A percentile compares a stretch with the other conserved stretches of the same genome.
phyloP scores from a whole-genome alignment of 2,797 vertebrate genomes.

The Notamacropus eugenii region DNA sequence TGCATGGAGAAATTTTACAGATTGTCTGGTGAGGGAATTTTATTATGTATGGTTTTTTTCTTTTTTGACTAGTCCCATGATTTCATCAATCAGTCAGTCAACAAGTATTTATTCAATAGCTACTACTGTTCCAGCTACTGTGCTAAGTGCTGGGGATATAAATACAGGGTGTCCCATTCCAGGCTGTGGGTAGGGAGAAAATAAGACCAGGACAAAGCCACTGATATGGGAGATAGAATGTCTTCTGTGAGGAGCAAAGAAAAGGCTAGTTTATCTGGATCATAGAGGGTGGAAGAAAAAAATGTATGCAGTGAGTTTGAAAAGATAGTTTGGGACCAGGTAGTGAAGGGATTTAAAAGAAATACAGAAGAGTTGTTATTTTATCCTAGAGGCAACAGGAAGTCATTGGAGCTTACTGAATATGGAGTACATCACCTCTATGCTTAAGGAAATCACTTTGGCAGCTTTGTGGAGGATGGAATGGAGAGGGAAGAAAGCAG shows the following conservation, averaged over 20 bases:
- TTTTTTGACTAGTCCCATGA: background rate
- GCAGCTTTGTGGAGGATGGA: background rate
- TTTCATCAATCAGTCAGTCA: background rate
- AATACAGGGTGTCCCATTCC: background rate
- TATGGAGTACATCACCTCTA: background rate
- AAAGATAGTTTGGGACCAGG: background rate
- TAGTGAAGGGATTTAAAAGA: background rate
- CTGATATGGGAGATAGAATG: background rate
- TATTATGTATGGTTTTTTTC: too few species aligned
- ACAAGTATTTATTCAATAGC: background rate
- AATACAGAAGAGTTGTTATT: background rate
- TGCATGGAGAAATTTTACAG: background rate
- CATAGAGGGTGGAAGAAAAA: background rate
- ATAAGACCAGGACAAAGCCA: background rate
- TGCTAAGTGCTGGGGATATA: background rate
- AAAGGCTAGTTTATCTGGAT: background rate
- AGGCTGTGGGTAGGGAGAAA: background rate
- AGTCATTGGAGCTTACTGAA: background rate
- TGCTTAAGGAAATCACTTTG: background rate
- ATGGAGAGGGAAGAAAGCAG: background rate
- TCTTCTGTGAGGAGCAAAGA: background rate
- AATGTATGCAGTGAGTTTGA: background rate
- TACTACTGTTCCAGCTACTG: background rate
- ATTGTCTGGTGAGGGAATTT: background rate
- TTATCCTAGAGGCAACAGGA: background rate